Conservation (phyloP, 2,888 invertebrate species). For the Entomobrya proxima region DNA sequence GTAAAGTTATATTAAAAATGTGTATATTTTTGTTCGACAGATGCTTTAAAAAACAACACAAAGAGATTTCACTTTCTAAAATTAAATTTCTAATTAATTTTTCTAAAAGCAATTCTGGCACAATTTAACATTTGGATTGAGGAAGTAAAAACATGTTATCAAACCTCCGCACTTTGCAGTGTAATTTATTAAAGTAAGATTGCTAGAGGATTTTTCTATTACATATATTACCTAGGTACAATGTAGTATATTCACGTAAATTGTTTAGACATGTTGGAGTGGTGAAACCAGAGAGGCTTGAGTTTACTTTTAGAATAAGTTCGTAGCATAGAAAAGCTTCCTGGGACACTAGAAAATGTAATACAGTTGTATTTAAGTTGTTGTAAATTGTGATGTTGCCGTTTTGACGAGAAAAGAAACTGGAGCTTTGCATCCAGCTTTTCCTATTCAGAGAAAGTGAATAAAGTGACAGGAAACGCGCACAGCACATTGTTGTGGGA, state of each 20-base stretch:
- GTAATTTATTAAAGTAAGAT: not conserved
- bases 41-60: not conserved
- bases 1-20: not conserved
- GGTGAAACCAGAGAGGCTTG: constrained; percentile 4
- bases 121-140: not conserved
- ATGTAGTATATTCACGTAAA: not conserved
- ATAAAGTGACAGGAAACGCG: constrained; percentile 39
- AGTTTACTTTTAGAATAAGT: not conserved
- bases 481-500: constrained; percentile 40
- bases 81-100: constrained; percentile 10
- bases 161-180: not conserved
- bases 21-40: not conserved
- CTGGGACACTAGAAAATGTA: constrained; percentile 8
- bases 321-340: not conserved
- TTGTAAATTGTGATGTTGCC: not conserved
- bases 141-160: not conserved
- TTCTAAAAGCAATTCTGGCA: not conserved
- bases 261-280: not conserved
- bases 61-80: not conserved
- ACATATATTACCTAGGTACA: not conserved
- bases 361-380: constrained; percentile 8
- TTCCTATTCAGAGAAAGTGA: constrained; percentile 41
- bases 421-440: constrained; percentile 12
- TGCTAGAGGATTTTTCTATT: not conserved
- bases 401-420: constrained; percentile 29